Evolutionary conservation across 2,113 vertebrate genomes (phyloP), one percentile per base, ranked within the genome.

Genomic region (Tapirus terrestris): DNA sequence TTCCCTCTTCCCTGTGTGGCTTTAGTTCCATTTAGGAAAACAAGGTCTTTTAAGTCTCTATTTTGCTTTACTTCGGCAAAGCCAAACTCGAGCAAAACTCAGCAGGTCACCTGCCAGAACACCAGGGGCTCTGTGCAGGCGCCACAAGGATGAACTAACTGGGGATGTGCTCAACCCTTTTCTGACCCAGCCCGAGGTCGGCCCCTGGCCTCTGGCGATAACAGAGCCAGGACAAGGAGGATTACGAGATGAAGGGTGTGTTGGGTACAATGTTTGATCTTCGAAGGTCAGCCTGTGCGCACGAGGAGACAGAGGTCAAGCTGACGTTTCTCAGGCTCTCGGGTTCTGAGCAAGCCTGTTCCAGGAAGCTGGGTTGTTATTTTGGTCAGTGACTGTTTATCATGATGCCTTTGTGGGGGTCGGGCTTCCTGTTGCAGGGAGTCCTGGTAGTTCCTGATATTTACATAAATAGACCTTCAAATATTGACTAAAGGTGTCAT

Each of bases 291-390:
- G 96, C 39, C 58, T 36, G 7, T 88, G 77, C 60, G 17, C 18
- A 77, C 1, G 2, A 76, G 45, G 73, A 75, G 89, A 63, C 84
- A 63, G 94, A 93, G 93, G 88, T 68, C 88, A 58, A 25, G 91
- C 63, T 96, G 96, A 91, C 36, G 72, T 89, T 58, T 20, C 90
- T 65, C 31, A 4, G 12, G 33, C 85, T 68, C 39, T 84, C n/a
- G 0, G 1, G 68, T 45, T 75, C 82, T 93, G 75, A 85, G 97
- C 89, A 68, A 92, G 48, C 18, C 0, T n/a, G 81, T 98, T 98
- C 96, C 94, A 89, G 93, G 98, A 98, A 97, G 75, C 45, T 9
- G 39, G 21, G 67, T 63, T 88, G 76, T 95, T 84, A 53, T 88
- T 90, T 68, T 81, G 81, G 70, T 75, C 36, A 63, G 81, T 48